phyloP scores from a whole-genome alignment of 2,113 vertebrate species.

The Machaerirhynchus nigripectus region DNA sequence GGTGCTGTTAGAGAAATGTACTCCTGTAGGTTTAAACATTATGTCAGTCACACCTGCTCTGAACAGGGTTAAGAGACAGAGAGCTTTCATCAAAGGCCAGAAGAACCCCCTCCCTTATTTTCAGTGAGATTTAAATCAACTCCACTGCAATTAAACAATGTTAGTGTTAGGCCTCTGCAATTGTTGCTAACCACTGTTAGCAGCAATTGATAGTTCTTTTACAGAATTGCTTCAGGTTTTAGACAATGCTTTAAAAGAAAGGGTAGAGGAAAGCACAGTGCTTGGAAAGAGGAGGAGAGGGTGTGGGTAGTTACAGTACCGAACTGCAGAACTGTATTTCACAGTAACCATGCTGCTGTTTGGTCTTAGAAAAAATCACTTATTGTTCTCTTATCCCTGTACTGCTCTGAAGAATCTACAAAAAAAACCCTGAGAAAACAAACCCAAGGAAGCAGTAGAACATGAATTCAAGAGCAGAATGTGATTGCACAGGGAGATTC shows the following conservation, averaged over 20 bases:
- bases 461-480: neutral
- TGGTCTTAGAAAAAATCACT: neutral
- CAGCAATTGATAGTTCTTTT: neutral
- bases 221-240: neutral
- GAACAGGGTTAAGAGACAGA: neutral
- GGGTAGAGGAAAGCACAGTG: neutral
- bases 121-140: neutral
- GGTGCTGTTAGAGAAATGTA: neutral
- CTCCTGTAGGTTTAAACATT: neutral
- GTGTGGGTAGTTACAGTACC: neutral
- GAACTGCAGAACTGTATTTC: neutral
- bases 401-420: neutral
- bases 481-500: neutral
- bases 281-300: neutral
- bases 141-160: neutral
- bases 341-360: neutral
- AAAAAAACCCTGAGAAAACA: neutral
- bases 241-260: neutral
- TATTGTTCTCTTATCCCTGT: neutral
- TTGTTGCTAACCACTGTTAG: neutral
- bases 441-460: neutral
- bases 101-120: neutral
- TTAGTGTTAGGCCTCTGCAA: neutral
- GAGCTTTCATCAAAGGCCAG: neutral
- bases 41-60: neutral